phyloP scores from a whole-genome alignment of 2,113 vertebrate genomes.

The Mirza zaza region DNA sequence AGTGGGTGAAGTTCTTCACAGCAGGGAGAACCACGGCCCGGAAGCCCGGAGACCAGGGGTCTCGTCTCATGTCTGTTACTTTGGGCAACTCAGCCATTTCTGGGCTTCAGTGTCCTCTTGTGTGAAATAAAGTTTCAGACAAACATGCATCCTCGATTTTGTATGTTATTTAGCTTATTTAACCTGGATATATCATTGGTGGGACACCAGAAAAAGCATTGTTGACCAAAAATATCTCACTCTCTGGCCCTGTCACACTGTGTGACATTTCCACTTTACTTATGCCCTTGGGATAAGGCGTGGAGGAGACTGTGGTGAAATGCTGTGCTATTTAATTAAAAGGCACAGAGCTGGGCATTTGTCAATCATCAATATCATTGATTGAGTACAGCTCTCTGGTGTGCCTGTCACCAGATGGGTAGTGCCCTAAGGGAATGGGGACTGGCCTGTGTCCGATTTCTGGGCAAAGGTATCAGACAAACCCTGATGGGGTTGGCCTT shows the following conservation, averaged over 20 bases:
- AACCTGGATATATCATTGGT: not conserved
- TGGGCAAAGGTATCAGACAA: not conserved
- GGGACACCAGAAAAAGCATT: not conserved
- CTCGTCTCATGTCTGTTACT: too few relatives aligned
- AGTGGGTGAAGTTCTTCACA: not conserved
- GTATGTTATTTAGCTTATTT: not conserved
- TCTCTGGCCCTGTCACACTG: not conserved
- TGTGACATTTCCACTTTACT: not conserved
- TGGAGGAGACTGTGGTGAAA: not conserved
- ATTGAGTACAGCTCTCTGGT: not conserved
- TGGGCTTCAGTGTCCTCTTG: not conserved
- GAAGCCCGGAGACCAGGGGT: not conserved
- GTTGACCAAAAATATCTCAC: not conserved
- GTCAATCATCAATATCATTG: not conserved
- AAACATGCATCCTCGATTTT: not conserved
- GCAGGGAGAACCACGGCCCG: not conserved
- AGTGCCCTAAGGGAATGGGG: not conserved
- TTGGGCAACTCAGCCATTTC: not conserved
- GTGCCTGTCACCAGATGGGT: not conserved
- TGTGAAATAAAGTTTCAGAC: not conserved
- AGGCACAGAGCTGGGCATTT: not conserved
- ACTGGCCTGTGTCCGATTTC: not conserved
- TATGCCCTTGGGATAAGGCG: not conserved
- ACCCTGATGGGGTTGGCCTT: not conserved
- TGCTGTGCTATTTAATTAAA: not conserved